Evolutionary conservation across 2,113 vertebrate species (phyloP).

Genomic region (Dunckerocampus dactyliophorus): DNA sequence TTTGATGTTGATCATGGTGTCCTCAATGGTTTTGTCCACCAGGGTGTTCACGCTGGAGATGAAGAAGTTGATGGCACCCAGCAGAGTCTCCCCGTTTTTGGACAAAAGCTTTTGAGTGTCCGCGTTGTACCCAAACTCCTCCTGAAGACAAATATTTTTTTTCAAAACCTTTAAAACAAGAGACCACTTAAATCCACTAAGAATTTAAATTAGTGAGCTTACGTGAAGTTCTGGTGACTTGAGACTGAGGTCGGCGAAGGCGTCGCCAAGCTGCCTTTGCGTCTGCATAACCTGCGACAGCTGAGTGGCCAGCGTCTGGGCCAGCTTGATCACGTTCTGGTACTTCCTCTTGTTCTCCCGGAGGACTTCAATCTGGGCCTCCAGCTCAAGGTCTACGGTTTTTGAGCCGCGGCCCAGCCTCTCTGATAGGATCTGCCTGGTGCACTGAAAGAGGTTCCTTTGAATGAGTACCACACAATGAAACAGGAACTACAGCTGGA

Average conservation of each 20-base stretch:
- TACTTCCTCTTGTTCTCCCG: conserved; percentile 97
- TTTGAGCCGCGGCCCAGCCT: conserved; percentile 95
- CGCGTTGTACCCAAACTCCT: conserved; percentile 98
- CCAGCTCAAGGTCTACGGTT: conserved; percentile 94
- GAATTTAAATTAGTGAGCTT: conserved; percentile 52
- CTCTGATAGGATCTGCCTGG: conserved; percentile 95
- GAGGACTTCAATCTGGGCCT: conserved; percentile 92
- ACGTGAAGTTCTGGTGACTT: conserved; percentile 95
- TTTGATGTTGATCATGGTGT: conserved; percentile 94
- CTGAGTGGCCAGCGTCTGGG: conserved; percentile 85
- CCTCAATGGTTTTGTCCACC: conserved; percentile 98
- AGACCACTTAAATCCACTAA: not conserved
- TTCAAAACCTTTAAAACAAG: not conserved
- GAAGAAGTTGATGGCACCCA: conserved; percentile 95
- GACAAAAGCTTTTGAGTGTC: conserved; percentile 95
- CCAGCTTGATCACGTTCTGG: conserved; percentile 87
- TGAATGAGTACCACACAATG: not conserved
- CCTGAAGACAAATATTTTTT: conserved; percentile 74
- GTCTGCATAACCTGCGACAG: conserved; percentile 94
- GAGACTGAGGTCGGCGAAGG: conserved; percentile 95
- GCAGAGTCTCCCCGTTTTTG: conserved; percentile 95
- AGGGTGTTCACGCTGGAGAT: conserved; percentile 92
- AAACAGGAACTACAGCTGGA: not conserved
- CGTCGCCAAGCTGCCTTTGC: conserved; percentile 92
- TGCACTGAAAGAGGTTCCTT: conserved; percentile 76